Conservation (phyloP, 2,888 invertebrate species). For the Sphaerophoria rueppellii region DNA sequence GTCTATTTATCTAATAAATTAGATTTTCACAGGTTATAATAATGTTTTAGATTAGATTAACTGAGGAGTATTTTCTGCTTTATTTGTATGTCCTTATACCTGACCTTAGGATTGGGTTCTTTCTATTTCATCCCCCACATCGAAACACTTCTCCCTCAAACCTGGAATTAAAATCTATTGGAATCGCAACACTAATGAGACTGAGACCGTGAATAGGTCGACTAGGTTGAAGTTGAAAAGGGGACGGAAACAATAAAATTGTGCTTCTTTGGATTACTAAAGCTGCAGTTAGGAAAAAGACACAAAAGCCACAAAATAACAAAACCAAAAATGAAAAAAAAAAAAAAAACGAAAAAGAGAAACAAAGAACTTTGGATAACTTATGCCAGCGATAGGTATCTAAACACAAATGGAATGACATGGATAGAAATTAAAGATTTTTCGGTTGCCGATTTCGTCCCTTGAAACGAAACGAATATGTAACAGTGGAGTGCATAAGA, state of each 20-base stretch:
- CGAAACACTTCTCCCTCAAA: not conserved
- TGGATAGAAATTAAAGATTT: slow-evolving; percentile 64
- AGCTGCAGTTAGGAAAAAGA: slow-evolving; percentile 13
- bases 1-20: slow-evolving; percentile 63
- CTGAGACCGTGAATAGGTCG: not conserved
- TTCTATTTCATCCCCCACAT: slow-evolving; percentile 43
- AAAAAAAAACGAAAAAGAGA: too few species aligned
- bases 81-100: too few species aligned
- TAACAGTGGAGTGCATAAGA: not conserved
- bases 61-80: too few species aligned
- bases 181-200: not conserved
- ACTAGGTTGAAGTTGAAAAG: too few species aligned
- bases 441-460: slow-evolving; percentile 44
- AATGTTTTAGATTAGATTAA: slow-evolving; percentile 63
- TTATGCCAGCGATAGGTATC: slow-evolving; percentile 71
- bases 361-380: slow-evolving; percentile 42
- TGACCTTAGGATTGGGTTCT: too few species aligned
- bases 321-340: too few species aligned
- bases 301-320: slow-evolving; percentile 9
- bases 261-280: slow-evolving; percentile 25
- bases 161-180: too few species aligned
- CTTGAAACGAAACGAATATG: not conserved
- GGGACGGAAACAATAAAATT: slow-evolving; percentile 4
- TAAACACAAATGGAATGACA: slow-evolving; percentile 58
- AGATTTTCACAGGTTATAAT: slow-evolving; percentile 67